A percentile compares a stretch with the other conserved stretches of the same genome.
phyloP scores from a whole-genome alignment of 2,888 invertebrate species.

The Acanthosepion pharaonis region DNA sequence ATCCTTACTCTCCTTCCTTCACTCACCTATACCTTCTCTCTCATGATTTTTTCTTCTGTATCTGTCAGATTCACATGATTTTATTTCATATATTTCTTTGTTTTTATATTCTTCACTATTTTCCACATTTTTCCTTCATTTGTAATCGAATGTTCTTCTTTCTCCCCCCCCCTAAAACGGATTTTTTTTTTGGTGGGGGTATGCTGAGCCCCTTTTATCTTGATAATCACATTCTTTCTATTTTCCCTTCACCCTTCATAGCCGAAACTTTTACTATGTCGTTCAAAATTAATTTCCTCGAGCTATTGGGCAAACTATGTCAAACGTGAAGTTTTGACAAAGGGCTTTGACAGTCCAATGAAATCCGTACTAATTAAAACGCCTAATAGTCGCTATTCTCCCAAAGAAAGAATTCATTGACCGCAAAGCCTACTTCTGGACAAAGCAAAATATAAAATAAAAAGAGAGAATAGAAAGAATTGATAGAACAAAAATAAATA shows the following conservation, averaged over 20 bases:
- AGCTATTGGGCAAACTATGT: not conserved
- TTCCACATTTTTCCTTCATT: too few species aligned
- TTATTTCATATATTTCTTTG: too few species aligned
- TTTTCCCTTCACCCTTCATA: not conserved
- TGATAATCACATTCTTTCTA: not conserved
- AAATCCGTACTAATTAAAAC: not conserved
- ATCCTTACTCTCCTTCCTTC: too few species aligned
- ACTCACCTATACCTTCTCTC: too few species aligned
- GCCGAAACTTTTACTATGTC: not conserved
- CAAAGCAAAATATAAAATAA: too few species aligned
- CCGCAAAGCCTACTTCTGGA: not conserved
- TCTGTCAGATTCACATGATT: too few species aligned
- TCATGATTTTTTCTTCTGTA: too few species aligned
- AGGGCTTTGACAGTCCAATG: not conserved
- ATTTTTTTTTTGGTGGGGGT: not conserved
- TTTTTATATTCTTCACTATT: too few species aligned
- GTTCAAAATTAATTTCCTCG: not conserved
- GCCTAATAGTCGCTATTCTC: not conserved
- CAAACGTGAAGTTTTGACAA: not conserved
- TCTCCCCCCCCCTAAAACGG: not conserved
- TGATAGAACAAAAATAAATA: too few species aligned
- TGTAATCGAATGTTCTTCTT: too few species aligned
- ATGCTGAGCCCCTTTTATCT: not conserved
- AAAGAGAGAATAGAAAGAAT: too few species aligned
- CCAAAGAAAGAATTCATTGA: not conserved